These are phyloP conservation scores for Enteromius radiatus DNA, from an alignment of 2,797 vertebrate genomes.

Conservation along the genomic window DNA sequence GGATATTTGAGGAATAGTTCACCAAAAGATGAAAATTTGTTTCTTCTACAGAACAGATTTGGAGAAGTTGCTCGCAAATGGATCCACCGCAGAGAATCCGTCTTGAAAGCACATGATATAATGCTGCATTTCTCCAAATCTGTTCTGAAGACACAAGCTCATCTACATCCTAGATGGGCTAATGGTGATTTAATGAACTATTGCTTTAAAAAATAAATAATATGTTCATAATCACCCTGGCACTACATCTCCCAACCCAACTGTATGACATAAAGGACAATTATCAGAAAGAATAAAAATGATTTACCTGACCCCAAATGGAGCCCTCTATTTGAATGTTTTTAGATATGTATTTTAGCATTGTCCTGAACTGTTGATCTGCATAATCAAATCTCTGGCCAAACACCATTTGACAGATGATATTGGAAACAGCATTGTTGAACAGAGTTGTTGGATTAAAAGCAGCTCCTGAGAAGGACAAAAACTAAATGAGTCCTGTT, in stretches of 20 bases:
- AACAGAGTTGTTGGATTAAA: conserved; percentile 73
- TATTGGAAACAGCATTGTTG: conserved; percentile 78
- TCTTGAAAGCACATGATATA: too few relatives aligned
- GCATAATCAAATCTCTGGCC: conserved; percentile 76
- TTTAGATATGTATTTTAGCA: conserved; percentile 72
- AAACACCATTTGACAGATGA: conserved; percentile 79
- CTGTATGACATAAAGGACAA: not conserved
- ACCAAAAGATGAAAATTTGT: not conserved
- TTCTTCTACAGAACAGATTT: not conserved
- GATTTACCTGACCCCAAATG: conserved; percentile 72
- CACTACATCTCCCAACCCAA: not conserved
- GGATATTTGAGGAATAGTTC: not conserved
- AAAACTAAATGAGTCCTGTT: not conserved
- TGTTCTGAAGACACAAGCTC: not conserved
- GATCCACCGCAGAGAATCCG: too few relatives aligned
- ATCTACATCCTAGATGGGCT: not conserved
- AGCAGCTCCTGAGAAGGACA: conserved; percentile 65
- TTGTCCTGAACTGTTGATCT: conserved; percentile 70
- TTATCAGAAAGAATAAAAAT: not conserved
- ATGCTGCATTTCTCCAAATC: too few relatives aligned
- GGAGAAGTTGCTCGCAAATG: too few relatives aligned
- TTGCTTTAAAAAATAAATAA: too few relatives aligned
- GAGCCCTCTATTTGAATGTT: conserved; percentile 75
- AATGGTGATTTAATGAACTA: too few relatives aligned
- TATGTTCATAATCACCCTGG: too few relatives aligned